Base-by-base conservation (phyloP, 2,113 vertebrate species). In the Atrichornis clamosus region DNA sequence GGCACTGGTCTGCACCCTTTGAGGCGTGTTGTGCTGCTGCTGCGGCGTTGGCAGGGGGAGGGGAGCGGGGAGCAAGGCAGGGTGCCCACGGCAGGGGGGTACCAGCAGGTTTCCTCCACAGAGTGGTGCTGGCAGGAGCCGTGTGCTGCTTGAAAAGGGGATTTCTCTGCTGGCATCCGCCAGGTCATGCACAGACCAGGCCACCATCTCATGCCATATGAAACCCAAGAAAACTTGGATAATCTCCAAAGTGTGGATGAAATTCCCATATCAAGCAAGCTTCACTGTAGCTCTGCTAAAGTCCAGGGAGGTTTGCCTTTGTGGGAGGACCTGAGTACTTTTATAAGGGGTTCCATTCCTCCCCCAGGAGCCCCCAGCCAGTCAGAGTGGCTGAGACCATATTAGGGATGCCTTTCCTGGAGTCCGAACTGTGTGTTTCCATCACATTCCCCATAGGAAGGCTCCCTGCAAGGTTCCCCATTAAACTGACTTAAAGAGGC, bases 201-300 rank as follows among this genome's bases (percentile, higher is more conserved):
- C 32, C 72, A 84, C 30, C 11, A 33, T 63, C 32, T 79, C 21
- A 1, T 12, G 1, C 85, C 14, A 6, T 19, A 47, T 86, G 95
- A 97, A 97, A 97, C 95, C 68, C 90, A 96, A 96, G 95, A 64
- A 83, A 96, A 52, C 64, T 56, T 97, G 96, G 92, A 96, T 74
- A 88, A 80, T 67, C 76, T 96, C 96, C 95, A 97, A 59, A 87
- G 59, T 35, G 64, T 11, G 13, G 68, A 63, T 12, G 4, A 90
- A 91, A 90, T 95, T 96, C 92, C 92, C 85, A 68, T 92, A 96
- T 94, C 56, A 47, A 96, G 92, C 93, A 73, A 93, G 88, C 52
- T 82, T 90, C 20, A 4, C 67, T 87, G 67, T 70, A 53, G 69
- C 63, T 67, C 82, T 65, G 64, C 33, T 41, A 42, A 94, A 83